These are phyloP conservation scores for Scopus umbretta DNA, from an alignment of 2,113 vertebrate species.

Conservation along the genomic window DNA sequence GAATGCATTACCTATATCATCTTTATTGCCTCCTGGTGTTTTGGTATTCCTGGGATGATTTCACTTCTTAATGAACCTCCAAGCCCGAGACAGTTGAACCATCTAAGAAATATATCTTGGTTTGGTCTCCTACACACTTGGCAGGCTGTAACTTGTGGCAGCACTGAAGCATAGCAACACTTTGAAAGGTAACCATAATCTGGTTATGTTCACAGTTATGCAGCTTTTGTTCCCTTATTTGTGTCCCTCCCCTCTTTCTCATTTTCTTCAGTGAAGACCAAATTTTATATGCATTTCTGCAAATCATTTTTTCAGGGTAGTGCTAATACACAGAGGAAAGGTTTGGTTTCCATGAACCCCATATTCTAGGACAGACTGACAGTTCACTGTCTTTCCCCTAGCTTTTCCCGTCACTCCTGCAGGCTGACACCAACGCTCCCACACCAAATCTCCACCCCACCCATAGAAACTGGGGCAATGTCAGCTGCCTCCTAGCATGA, in stretches of 20 bases:
- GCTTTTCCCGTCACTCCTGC: rapidly evolving
- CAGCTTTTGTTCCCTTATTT: background rate
- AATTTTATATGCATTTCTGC: background rate
- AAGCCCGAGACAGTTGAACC: conserved; percentile 13
- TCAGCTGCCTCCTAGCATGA: background rate
- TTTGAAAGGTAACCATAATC: background rate
- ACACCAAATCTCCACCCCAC: background rate
- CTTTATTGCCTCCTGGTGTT: conserved; percentile 21
- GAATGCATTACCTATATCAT: conserved; percentile 39
- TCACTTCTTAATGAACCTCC: conserved; percentile 44
- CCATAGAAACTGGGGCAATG: background rate
- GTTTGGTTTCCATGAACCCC: background rate
- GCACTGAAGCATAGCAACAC: background rate
- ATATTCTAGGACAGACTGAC: background rate
- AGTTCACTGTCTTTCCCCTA: background rate
- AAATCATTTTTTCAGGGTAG: background rate
- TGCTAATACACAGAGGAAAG: background rate
- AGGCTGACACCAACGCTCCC: background rate
- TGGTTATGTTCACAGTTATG: background rate
- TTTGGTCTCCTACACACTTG: background rate
- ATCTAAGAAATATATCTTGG: conserved; percentile 10
- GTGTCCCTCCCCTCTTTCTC: background rate
- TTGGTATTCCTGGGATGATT: conserved; percentile 36
- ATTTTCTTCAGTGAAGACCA: background rate
- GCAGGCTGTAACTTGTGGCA: conserved; percentile 21